These are phyloP conservation scores for Halesus radiatus DNA, from an alignment of 1,140 invertebrate species.

Conservation along the genomic window DNA sequence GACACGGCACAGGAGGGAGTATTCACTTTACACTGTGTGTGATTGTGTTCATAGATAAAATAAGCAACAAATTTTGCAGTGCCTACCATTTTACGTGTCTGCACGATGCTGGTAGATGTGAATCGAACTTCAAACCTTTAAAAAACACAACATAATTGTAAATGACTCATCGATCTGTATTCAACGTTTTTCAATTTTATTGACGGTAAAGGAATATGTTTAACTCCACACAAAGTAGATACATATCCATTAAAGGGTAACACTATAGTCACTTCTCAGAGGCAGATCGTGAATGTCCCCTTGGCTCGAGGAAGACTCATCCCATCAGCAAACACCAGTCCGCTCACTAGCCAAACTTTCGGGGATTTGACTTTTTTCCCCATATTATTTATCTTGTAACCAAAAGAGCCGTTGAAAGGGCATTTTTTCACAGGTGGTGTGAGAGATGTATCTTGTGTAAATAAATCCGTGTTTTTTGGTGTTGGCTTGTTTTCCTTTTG, in stretches of 20 bases:
- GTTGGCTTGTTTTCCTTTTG: constrained; percentile 11
- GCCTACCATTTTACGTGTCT: too few species aligned
- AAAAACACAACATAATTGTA: too few species aligned
- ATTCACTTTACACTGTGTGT: too few species aligned
- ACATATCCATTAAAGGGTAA: constrained; percentile 23
- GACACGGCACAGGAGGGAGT: too few species aligned
- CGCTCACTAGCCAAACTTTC: constrained; percentile 24
- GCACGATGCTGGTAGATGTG: too few species aligned
- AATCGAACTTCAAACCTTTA: too few species aligned
- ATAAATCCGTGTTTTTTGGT: constrained; percentile 32
- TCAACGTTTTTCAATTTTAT: too few species aligned
- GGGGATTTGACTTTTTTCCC: constrained; percentile 37
- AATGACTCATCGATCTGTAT: too few species aligned
- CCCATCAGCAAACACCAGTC: constrained; percentile 30
- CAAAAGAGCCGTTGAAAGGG: constrained; percentile 16
- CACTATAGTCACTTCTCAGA: neutral
- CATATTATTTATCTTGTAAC: constrained; percentile 30
- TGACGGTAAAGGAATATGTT: too few species aligned
- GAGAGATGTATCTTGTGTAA: constrained; percentile 19
- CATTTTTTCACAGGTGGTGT: constrained; percentile 40
- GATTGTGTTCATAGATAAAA: too few species aligned
- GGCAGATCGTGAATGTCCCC: neutral
- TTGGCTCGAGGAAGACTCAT: constrained; percentile 24
- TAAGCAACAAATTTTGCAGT: too few species aligned
- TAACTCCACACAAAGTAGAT: too few species aligned